phyloP scores from a whole-genome alignment of 2,888 invertebrate genomes.

The Lomographa bimaculata region DNA sequence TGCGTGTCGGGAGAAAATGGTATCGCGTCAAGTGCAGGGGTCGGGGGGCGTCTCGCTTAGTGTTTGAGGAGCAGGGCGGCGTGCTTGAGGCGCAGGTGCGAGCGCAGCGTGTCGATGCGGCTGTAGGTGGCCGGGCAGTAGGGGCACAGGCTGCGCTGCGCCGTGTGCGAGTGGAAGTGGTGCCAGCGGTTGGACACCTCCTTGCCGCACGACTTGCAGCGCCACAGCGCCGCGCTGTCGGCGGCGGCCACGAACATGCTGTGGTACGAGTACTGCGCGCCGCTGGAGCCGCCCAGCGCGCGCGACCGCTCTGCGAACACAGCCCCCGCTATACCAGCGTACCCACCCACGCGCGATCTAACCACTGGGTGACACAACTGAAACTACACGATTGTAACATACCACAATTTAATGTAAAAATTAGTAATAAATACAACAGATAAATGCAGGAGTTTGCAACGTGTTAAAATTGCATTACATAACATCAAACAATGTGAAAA shows the following conservation, averaged over 20 bases:
- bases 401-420: conserved; percentile 89
- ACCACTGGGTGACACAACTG: conserved; percentile 62
- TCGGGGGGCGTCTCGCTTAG: conserved; percentile 44
- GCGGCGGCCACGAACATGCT: conserved; percentile 91
- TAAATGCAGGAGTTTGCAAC: conserved; percentile 87
- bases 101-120: conserved; percentile 93
- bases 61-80: conserved; percentile 77
- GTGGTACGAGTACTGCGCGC: conserved; percentile 87
- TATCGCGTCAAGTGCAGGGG: conserved; percentile 36
- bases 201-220: conserved; percentile 92
- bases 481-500: conserved; percentile 84
- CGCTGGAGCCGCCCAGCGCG: conserved; percentile 32
- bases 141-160: conserved; percentile 91
- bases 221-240: conserved; percentile 89
- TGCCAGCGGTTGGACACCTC: conserved; percentile 95
- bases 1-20: too few relatives aligned
- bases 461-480: conserved; percentile 84
- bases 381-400: conserved; percentile 85
- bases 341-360: conserved; percentile 1
- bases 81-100: conserved; percentile 92
- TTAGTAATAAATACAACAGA: conserved; percentile 87
- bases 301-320: conserved; percentile 30
- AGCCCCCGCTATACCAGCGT: conserved; percentile 2
- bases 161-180: conserved; percentile 93
- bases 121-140: conserved; percentile 94